phyloP scores from a whole-genome alignment of 2,888 invertebrate genomes.

The Oligia fasciuncula region DNA sequence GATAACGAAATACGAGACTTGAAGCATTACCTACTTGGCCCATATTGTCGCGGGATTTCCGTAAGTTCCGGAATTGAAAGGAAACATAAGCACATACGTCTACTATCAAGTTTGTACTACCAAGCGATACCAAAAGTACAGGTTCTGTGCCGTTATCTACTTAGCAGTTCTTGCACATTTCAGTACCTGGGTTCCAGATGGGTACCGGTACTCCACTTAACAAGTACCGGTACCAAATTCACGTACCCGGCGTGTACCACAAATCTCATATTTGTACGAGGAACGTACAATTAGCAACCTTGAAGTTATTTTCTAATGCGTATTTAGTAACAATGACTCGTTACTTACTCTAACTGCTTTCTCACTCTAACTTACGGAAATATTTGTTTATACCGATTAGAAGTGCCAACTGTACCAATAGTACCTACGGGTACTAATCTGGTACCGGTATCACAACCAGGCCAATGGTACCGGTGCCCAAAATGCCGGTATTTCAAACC shows the following conservation, averaged over 20 bases:
- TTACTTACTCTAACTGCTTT: neutral
- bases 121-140: no score
- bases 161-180: no score
- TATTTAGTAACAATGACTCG: no score
- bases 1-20: slow-evolving; percentile 42
- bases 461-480: neutral
- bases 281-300: neutral
- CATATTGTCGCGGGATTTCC: slow-evolving; percentile 16
- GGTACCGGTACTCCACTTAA: neutral
- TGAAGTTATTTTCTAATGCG: neutral
- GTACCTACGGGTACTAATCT: no score
- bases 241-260: neutral
- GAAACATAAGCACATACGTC: slow-evolving; percentile 7
- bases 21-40: slow-evolving; percentile 26
- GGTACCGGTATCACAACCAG: neutral
- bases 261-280: neutral
- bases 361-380: no score
- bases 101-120: slow-evolving; percentile 13
- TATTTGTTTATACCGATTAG: no score
- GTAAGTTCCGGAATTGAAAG: slow-evolving; percentile 28
- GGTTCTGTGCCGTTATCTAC: no score
- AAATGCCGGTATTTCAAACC: no score
- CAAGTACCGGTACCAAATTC: neutral
- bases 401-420: no score
- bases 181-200: neutral